Percentiles rank a stretch among this genome's conserved stretches.
These are phyloP conservation scores for Lysandra coridon DNA, from an alignment of 2,888 invertebrate genomes.

Conservation along the genomic window DNA sequence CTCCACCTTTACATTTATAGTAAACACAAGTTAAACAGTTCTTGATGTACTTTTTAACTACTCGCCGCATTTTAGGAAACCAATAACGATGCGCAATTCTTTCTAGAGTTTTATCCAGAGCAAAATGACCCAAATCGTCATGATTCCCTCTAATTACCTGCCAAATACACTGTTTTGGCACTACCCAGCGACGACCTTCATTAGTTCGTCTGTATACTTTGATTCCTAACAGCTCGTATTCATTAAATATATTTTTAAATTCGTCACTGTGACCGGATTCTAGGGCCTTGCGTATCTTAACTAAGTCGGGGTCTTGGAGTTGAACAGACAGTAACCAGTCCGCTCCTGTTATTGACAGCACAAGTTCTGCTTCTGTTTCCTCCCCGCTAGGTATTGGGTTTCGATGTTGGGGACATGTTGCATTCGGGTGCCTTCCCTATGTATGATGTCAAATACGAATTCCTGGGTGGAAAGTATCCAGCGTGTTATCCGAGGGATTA, in stretches of 20 bases:
- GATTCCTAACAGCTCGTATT: not conserved
- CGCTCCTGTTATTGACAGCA: too few species aligned
- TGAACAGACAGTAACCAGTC: too few species aligned
- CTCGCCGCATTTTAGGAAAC: not conserved
- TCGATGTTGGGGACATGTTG: too few species aligned
- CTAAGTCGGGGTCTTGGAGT: too few species aligned
- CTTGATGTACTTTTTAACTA: constrained; percentile 21
- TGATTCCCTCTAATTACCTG: constrained; percentile 41
- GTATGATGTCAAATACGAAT: too few species aligned
- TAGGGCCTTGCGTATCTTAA: too few species aligned
- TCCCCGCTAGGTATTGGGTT: too few species aligned
- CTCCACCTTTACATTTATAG: constrained; percentile 22
- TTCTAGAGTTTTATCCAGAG: constrained; percentile 1
- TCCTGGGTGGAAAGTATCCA: too few species aligned
- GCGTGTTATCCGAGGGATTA: too few species aligned
- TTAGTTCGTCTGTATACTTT: constrained; percentile 44
- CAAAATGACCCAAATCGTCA: constrained; percentile 42
- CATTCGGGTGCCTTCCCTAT: too few species aligned
- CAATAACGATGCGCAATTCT: not conserved
- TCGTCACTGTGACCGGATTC: constrained; percentile 30
- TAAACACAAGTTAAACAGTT: constrained; percentile 21
- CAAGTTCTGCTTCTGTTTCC: too few species aligned
- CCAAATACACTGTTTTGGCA: constrained; percentile 45
- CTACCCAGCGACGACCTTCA: constrained; percentile 45
- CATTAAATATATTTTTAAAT: not conserved